These are phyloP conservation scores for Cotesia congregata DNA, from an alignment of 2,888 invertebrate genomes.

Conservation along the genomic window DNA sequence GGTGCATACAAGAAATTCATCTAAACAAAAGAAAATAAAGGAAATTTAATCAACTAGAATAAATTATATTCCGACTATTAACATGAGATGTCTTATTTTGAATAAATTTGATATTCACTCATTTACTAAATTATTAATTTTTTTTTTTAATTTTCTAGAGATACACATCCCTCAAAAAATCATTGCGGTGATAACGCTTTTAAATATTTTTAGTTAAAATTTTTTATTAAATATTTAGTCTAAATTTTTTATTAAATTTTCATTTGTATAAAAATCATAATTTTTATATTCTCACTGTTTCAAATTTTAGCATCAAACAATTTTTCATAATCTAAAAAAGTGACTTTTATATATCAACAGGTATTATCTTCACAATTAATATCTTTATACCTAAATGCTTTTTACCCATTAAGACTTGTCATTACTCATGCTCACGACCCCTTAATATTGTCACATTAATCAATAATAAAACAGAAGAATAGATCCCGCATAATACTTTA, in stretches of 20 bases:
- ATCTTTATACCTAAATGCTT: slow-evolving; percentile 5
- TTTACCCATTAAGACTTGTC: background rate
- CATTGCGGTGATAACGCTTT: too few species aligned
- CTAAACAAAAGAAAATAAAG: slow-evolving; percentile 9
- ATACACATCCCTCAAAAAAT: too few species aligned
- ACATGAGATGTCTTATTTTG: background rate
- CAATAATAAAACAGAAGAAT: background rate
- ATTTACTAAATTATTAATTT: too few species aligned
- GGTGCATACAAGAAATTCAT: slow-evolving; percentile 27
- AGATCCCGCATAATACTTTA: slow-evolving; percentile 11
- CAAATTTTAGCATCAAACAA: background rate
- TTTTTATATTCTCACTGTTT: too few species aligned
- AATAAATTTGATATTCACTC: background rate
- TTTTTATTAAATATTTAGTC: too few species aligned
- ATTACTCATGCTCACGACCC: background rate
- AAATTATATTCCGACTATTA: background rate
- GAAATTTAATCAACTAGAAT: slow-evolving; percentile 24
- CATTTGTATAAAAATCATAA: too few species aligned
- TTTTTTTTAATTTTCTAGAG: too few species aligned
- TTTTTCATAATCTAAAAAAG: background rate
- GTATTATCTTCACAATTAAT: background rate
- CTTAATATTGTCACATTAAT: background rate
- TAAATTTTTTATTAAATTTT: too few species aligned
- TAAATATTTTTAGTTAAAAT: too few species aligned
- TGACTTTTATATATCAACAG: background rate